These are phyloP conservation scores for Perizoma flavofasciatum DNA, from an alignment of 2,888 invertebrate species.

Conservation along the genomic window DNA sequence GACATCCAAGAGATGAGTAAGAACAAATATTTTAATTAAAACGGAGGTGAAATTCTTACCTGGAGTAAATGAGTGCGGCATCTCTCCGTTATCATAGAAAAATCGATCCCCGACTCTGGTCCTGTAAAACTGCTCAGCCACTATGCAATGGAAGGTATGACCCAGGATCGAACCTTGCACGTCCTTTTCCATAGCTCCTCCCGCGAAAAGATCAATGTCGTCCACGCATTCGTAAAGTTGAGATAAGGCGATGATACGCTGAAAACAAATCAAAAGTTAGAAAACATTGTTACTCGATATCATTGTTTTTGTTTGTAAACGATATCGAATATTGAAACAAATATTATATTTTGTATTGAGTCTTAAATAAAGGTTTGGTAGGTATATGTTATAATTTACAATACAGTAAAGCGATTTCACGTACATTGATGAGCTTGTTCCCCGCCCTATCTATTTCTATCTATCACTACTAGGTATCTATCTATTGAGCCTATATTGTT, in stretches of 20 bases:
- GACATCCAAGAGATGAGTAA: too few species aligned
- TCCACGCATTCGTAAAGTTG: slow-evolving; percentile 89
- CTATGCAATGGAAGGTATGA: slow-evolving; percentile 94
- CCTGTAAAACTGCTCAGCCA: slow-evolving; percentile 94
- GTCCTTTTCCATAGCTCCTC: slow-evolving; percentile 90
- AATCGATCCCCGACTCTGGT: slow-evolving; percentile 93
- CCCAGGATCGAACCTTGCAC: slow-evolving; percentile 91
- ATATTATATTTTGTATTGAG: too few species aligned
- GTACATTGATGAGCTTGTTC: too few species aligned
- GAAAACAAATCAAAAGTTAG: slow-evolving; percentile 25
- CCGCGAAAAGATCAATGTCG: slow-evolving; percentile 94
- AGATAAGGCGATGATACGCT: slow-evolving; percentile 87
- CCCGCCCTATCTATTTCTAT: too few species aligned
- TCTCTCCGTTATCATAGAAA: slow-evolving; percentile 90
- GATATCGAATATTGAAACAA: too few species aligned
- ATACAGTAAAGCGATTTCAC: too few species aligned
- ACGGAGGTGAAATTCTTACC: slow-evolving; percentile 64
- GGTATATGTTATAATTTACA: too few species aligned
- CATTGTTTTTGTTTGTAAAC: too few species aligned
- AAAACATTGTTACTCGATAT: background rate
- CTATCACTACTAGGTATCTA: too few species aligned
- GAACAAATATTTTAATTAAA: too few species aligned
- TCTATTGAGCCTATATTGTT: too few species aligned
- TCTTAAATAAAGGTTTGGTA: too few species aligned
- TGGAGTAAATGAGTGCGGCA: slow-evolving; percentile 86